phyloP scores from a whole-genome alignment of 1,140 invertebrate species.

The Calephelis nemesis region DNA sequence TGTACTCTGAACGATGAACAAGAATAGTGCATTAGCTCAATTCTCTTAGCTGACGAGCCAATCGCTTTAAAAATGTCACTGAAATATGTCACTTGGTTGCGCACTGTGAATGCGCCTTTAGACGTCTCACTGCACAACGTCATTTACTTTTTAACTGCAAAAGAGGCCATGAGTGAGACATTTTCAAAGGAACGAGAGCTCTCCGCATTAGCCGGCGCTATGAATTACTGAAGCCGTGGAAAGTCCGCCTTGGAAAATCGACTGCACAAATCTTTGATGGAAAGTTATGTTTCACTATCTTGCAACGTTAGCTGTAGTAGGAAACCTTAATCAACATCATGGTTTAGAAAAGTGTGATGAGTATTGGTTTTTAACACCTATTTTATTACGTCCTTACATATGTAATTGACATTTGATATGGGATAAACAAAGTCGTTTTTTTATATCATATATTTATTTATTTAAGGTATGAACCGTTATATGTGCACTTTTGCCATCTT shows the following conservation, averaged over 20 bases:
- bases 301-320: too few relatives aligned
- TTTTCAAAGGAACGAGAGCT: conserved; percentile 41
- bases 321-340: too few relatives aligned
- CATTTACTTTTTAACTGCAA: conserved; percentile 44
- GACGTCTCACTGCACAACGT: conserved; percentile 38
- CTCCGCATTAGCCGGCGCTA: conserved; percentile 44
- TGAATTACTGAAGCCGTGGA: conserved; percentile 39
- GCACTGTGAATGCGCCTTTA: conserved; percentile 37
- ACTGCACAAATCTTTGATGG: background rate
- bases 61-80: conserved; percentile 16
- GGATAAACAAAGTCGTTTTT: too few relatives aligned
- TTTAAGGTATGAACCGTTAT: too few relatives aligned
- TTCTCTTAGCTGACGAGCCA: conserved; percentile 5
- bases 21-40: conserved; percentile 14
- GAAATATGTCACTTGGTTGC: conserved; percentile 24
- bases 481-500: too few relatives aligned
- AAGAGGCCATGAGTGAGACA: conserved; percentile 34
- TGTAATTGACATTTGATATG: too few relatives aligned
- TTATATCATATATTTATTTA: too few relatives aligned
- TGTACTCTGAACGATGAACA: conserved; percentile 13
- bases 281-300: background rate
- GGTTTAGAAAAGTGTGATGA: too few relatives aligned
- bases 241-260: conserved; percentile 1
- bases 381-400: too few relatives aligned
- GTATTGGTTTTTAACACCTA: too few relatives aligned